These are phyloP conservation scores for Urocyon cinereoargenteus DNA, from an alignment of 2,797 vertebrate species.

Conservation along the genomic window DNA sequence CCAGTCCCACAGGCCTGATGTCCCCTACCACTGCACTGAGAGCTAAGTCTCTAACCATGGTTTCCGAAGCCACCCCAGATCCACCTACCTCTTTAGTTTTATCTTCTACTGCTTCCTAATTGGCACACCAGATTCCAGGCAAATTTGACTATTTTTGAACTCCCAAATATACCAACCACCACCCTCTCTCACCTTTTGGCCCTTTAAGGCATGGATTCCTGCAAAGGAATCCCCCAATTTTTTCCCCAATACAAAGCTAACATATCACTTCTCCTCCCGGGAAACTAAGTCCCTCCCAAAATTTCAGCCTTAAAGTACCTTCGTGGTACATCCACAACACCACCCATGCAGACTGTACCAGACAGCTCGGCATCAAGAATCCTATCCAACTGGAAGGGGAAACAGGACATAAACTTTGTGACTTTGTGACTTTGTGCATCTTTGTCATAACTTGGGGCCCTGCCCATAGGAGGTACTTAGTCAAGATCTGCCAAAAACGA, in stretches of 20 bases:
- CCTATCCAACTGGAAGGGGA: background rate
- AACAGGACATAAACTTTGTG: background rate
- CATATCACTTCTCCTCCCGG: background rate
- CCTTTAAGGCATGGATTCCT: background rate
- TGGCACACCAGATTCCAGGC: background rate
- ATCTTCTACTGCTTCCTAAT: background rate
- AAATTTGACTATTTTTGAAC: background rate
- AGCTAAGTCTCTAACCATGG: background rate
- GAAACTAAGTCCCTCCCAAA: background rate
- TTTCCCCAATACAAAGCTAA: background rate
- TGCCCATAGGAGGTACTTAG: background rate
- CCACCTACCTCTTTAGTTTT: background rate
- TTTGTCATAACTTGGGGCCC: background rate
- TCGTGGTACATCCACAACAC: background rate
- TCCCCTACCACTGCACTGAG: fast-evolving
- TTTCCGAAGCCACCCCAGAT: too few species aligned
- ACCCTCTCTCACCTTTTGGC: background rate
- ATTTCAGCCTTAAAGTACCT: background rate
- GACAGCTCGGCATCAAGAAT: background rate
- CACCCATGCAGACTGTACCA: background rate
- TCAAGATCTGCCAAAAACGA: background rate
- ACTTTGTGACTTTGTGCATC: background rate
- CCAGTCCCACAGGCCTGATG: background rate
- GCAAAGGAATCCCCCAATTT: background rate
- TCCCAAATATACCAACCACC: background rate